Evolutionary conservation across 2,113 vertebrate species (phyloP), one percentile per base, ranked within the genome.

Genomic region (Bambusicola thoracicus): DNA sequence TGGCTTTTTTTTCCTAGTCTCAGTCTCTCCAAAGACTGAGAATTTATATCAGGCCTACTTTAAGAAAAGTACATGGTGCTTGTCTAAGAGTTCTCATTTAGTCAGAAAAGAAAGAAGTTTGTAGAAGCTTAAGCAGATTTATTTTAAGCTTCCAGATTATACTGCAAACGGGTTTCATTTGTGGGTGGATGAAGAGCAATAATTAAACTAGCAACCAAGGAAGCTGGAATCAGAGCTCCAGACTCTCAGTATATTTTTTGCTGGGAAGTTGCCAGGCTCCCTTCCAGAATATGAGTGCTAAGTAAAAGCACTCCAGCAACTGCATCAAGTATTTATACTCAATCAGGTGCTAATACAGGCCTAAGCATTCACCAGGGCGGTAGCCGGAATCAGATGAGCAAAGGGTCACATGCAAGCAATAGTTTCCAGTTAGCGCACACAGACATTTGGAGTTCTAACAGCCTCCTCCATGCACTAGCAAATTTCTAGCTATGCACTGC

Each of bases 101-200:
- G 38, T 30, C 59, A 89, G 76, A 87, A 32, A 87, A 76, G 27
- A 20, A 89, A 82, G 43, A 86, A 19, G 41, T 79, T 79, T 22
- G 74, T 25, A 89, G 75, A 89, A 81, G 46, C 67, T 70, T 72
- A 87, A 68, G 84, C 48, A 91, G 46, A 91, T 83, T 72, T 94
- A 91, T 89, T 96, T 94, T 85, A 94, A 91, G 12, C 34, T 77
- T 89, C 73, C 67, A 92, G 79, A 90, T 94, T 95, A 85, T 65
- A 83, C 63, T 65, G 75, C 59, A 90, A 94, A 94, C 65, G 82
- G 44, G 44, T 90, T 96, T 92, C 68, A 78, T 83, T 81, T 92
- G 93, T 92, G 88, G 92, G 93, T 90, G 85, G 92, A 83, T 68
- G 51, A 92, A 91, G 22, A 92, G 91, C 65, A 97, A 49, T 87